Conservation (phyloP, 1,140 invertebrate species). For the Melanaphis sacchari region DNA sequence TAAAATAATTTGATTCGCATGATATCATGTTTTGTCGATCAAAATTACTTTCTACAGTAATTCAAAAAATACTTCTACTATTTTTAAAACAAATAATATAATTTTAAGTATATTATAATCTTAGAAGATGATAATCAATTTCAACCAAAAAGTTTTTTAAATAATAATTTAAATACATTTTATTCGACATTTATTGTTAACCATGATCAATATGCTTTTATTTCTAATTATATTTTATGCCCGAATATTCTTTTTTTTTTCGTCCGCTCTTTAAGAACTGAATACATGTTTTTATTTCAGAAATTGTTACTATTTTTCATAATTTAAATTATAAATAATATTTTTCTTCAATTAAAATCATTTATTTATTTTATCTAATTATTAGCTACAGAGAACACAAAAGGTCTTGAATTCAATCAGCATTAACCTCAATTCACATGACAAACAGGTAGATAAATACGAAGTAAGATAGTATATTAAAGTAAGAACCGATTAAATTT, state of each 20-base stretch:
- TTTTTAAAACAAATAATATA: too few species aligned
- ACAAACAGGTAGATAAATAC: background rate
- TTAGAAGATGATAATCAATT: too few species aligned
- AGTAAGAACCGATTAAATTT: too few species aligned
- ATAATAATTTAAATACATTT: too few species aligned
- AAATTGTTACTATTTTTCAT: background rate
- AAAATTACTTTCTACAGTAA: background rate
- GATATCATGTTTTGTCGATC: too few species aligned
- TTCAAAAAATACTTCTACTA: background rate
- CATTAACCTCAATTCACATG: background rate
- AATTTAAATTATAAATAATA: background rate
- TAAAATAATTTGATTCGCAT: too few species aligned
- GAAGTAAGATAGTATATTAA: background rate
- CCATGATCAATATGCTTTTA: too few species aligned
- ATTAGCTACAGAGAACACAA: background rate
- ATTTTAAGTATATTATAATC: too few species aligned
- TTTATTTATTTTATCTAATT: background rate
- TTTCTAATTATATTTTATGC: too few species aligned
- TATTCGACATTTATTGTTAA: too few species aligned
- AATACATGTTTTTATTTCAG: background rate
- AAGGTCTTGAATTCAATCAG: background rate
- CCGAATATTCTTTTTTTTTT: background rate
- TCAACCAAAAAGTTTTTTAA: background rate
- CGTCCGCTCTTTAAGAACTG: too few species aligned
- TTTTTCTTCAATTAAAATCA: background rate